Evolutionary conservation across 2,797 vertebrate genomes (phyloP).

Genomic region (Coracias cyanogaster): DNA sequence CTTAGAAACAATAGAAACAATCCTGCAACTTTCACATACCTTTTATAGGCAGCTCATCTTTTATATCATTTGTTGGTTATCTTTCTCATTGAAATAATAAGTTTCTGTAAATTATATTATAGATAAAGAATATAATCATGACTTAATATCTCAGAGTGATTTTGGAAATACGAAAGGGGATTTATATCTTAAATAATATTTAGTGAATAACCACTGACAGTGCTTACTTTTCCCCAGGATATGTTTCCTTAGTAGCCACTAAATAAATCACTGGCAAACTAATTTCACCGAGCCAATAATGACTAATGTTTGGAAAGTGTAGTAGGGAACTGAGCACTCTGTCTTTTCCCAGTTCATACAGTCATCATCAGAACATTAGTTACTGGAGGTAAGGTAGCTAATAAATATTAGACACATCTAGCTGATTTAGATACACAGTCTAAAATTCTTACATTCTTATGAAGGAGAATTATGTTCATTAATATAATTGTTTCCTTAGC

Average conservation of each 20-base stretch:
- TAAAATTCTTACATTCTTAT: neutral
- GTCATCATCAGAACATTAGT: neutral
- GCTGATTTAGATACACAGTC: neutral
- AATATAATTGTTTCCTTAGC: neutral
- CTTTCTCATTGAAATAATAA: neutral
- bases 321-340: neutral
- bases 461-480: neutral
- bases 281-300: neutral
- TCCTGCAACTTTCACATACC: neutral
- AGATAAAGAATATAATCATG: neutral
- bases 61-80: neutral
- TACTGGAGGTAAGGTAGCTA: neutral
- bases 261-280: neutral
- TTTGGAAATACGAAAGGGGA: neutral
- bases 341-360: neutral
- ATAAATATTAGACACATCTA: neutral
- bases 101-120: neutral
- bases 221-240: neutral
- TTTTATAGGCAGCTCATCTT: neutral
- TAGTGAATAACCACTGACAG: neutral
- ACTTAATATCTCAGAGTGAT: neutral
- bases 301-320: neutral
- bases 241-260: neutral
- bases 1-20: neutral
- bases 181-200: neutral